Evolutionary conservation across 2,888 invertebrate species (phyloP), one percentile per base, ranked within the genome.

Genomic region (Busseola fusca): DNA sequence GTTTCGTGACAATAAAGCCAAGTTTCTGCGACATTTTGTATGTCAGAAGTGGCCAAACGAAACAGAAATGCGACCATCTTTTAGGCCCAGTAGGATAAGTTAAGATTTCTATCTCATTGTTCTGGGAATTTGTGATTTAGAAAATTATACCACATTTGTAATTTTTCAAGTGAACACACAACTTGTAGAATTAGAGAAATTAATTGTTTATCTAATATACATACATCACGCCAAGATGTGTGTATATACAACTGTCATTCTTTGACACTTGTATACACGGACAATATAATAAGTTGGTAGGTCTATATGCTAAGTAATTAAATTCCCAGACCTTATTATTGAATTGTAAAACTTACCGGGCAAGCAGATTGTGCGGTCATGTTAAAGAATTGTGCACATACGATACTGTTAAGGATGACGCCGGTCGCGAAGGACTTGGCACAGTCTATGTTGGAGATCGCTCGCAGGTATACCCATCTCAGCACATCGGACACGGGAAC

Each of bases 281-380:
- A n/a, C 1, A n/a, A n/a, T n/a, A n/a, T n/a, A 50, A 14, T 25
- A 12, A 25, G 25, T 21, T n/a, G 50, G n/a, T 25, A 50, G n/a
- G 10, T 50, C n/a, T 21, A 50, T 50, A 0, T 50, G 48, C 3
- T 50, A 9, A 10, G 10, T 1, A 50, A 50, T n/a, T 50, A 1
- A 50, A 10, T 50, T 50, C 48, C 21, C 48, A 21, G 21, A 50
- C 48, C n/a, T 50, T n/a, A n/a, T 10, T 50, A 6, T 50, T 10
- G n/a, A 12, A 25, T 25, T 50, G 5, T 25, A 50, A 52, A 52
- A 1, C 71, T 72, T 78, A 93, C 94, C 85, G 91, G 90, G 81
- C 94, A 94, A 30, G 91, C 90, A 21, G 94, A 94, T 86, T 95
- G 95, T 7, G 93, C 92, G 25, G 94, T 94, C 60, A 91, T 91